Conservation (phyloP, 2,888 invertebrate genomes). For the Platypus cylindrus region DNA sequence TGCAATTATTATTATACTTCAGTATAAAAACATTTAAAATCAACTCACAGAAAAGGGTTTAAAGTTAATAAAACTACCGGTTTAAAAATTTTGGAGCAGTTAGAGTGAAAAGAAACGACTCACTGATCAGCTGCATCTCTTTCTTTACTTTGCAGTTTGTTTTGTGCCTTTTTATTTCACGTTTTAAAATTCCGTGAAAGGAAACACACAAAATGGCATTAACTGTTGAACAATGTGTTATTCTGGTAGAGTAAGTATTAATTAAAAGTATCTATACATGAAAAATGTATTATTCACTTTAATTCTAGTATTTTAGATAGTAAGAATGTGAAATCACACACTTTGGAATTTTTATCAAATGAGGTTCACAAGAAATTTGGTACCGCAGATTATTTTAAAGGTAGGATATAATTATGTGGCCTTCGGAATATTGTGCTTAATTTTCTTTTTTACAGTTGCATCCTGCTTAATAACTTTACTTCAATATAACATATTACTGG, state of each 20-base stretch:
- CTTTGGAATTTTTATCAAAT: constrained; percentile 61
- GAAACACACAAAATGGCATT: constrained; percentile 32
- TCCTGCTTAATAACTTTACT: constrained; percentile 48
- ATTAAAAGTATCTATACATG: background rate
- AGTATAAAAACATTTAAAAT: too few relatives aligned
- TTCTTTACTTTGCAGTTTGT: too few relatives aligned
- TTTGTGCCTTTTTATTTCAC: too few relatives aligned
- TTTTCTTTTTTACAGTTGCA: constrained; percentile 38
- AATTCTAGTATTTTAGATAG: constrained; percentile 55
- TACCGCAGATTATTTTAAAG: constrained; percentile 65
- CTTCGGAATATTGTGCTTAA: constrained; percentile 2
- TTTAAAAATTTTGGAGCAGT: too few relatives aligned
- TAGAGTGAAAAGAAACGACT: too few relatives aligned
- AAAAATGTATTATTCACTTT: constrained; percentile 3
- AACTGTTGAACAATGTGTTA: constrained; percentile 38
- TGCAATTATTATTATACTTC: too few relatives aligned
- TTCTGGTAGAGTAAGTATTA: constrained; percentile 35
- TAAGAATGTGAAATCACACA: constrained; percentile 59
- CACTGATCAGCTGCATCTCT: too few relatives aligned
- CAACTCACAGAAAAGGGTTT: too few relatives aligned
- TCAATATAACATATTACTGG: constrained; percentile 55
- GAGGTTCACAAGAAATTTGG: constrained; percentile 69
- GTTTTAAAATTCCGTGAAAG: too few relatives aligned
- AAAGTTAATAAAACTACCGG: too few relatives aligned
- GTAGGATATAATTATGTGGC: constrained; percentile 29